Conservation (phyloP, 2,113 vertebrate genomes). For the Morone saxatilis region DNA sequence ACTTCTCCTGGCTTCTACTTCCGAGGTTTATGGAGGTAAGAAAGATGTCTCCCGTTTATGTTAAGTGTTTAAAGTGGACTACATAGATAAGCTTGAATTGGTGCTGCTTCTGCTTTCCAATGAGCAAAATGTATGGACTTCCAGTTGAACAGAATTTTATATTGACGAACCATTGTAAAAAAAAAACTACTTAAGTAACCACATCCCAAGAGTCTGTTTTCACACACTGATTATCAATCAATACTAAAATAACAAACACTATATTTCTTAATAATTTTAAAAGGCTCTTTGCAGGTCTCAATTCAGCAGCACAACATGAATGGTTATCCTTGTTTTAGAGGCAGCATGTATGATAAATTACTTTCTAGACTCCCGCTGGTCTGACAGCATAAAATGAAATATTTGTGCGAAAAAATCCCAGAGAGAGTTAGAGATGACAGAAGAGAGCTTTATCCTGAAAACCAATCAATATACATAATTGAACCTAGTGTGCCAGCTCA, state of each 20-base stretch:
- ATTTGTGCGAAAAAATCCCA: background rate
- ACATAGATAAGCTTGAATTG: background rate
- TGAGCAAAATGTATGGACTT: too few relatives aligned
- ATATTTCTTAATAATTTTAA: background rate
- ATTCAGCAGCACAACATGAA: background rate
- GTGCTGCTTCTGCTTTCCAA: background rate
- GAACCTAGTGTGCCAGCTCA: background rate
- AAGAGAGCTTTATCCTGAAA: background rate
- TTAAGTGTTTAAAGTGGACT: too few relatives aligned
- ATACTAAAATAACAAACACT: background rate
- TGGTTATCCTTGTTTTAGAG: background rate
- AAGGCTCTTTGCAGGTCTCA: background rate
- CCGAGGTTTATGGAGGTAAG: slow-evolving; percentile 98
- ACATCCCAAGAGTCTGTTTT: background rate
- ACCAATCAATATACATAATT: background rate
- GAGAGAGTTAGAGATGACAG: background rate
- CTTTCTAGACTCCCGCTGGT: rapidly evolving
- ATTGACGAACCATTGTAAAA: background rate
- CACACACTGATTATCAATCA: background rate
- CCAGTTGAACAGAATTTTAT: background rate
- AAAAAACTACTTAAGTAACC: background rate
- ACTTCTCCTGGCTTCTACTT: slow-evolving; percentile 95
- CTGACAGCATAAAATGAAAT: background rate
- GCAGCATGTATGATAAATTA: background rate
- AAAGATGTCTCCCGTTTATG: background rate